Base-by-base conservation (phyloP, 64 coral and sea anemone species). In the Dendrophyllia cribrosa region DNA sequence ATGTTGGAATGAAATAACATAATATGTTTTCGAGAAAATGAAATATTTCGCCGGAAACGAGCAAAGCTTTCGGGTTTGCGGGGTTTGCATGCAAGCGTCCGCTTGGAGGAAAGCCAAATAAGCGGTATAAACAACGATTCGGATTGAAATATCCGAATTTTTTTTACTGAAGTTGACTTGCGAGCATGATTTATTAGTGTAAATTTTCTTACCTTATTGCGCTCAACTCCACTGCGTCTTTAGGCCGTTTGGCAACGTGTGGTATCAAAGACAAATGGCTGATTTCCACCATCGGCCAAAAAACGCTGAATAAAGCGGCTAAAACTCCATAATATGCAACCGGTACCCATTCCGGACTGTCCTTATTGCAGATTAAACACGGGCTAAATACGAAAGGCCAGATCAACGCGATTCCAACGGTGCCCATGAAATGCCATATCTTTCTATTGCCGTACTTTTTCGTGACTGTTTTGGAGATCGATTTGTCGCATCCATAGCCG, bases 201-300 rank as follows among this genome's bases (percentile, higher is more conserved):
- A n/a, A 4, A 21, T 49, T 46, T 9, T 43, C 92, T 20, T 88
- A 97, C 95, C 95, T 91, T 23, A 97, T 97, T 26, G 95, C 95
- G 43, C 95, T 92, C 3, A 97, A 61, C 9, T 97, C 95, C 20
- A 97, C 45, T 6, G 83, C 88, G 47, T 97, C 95, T 87, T 97
- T 97, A 14, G 74, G 34, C 61, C 95, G 74, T 78, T 85, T 94
- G 15, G 92, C 95, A 34, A 97, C 92, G n/a, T 74, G 76, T 5
- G 95, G 95, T 75, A 97, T 97, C 1, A 97, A 75, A 16, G 95
- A 97, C 17, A 97, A 89, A 88, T 97, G 95, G 16, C 95, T 97
- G 11, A 97, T 97, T 81, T 97, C 95, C 17, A 97, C 95, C 95
- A 97, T 97, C 3, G 95, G 95, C 95, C 95, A 97, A 25, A 78